Base-by-base conservation (phyloP, 2,888 invertebrate species). In the Dascillus cervinus region DNA sequence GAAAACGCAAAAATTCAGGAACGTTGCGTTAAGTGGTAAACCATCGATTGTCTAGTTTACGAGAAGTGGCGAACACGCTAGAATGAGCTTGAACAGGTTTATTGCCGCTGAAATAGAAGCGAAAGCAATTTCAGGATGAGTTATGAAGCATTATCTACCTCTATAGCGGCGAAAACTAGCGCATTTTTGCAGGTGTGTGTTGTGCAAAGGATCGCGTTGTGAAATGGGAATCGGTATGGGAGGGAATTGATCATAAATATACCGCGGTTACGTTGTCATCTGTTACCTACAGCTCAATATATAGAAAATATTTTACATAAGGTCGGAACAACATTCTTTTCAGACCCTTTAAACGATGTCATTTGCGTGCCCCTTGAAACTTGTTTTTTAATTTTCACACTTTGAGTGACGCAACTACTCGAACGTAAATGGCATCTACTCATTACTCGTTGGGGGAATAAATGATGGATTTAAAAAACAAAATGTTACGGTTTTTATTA, bases 71-170 rank as follows among this genome's bases (percentile, higher is more conserved):
- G 47, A 50, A 49, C 47, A 44, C 46, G 47, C 39, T 50, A 44
- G 43, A 46, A 47, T 59, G 59, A 55, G 56, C 56, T 56, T 43
- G 50, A 49, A 53, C 52, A 52, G 57, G 60, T 64, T 64, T 64
- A 64, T 62, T 56, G 60, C 58, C 45, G 54, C 54, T 58, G 60
- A 57, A 62, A 63, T 62, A 62, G 61, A 60, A 61, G 61, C 60
- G 58, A 62, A 56, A 60, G 61, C 64, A 61, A 63, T 64, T 62
- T 54, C 51, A 46, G 48, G 56, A 61, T 64, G 64, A 64, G 57
- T 63, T 64, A 64, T 63, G 56, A 58, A 49, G 56, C 61, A 63
- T 64, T 63, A 64, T 64, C 64, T 64, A 63, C 63, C 62, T 64
- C 61, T 57, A 57, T 55, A 53, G 51, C 53, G 51, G 54, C 52